Evolutionary conservation across 2,797 vertebrate genomes (phyloP), one percentile per base, ranked within the genome.

Genomic region (Coendou prehensilis): DNA sequence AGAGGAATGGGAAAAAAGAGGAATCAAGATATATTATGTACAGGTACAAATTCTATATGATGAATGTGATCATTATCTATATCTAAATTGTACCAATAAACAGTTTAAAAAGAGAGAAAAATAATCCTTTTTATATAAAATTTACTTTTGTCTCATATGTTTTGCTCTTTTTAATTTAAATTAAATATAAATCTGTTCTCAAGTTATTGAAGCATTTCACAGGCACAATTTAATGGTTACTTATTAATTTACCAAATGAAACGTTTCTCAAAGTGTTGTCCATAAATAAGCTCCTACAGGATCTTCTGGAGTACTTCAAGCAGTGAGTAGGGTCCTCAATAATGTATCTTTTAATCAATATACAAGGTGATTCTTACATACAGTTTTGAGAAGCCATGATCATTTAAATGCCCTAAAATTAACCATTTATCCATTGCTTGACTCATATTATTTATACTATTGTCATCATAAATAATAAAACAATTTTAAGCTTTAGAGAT

Each of bases 191-290:
- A 6, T 13, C 9, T 75, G 54, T 89, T 71, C 28, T 59, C 2
- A 41, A 90, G 52, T 82, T 76, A 61, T 13, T 83, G 22, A 75
- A 81, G 79, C 4, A 85, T 3, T 92, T 57, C n/a, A 54, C 57
- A 81, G 69, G 26, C 10, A 63, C 57, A 73, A 73, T 71, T 73
- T 91, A 93, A 84, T 93, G 52, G 26, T 79, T 84, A 26, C 54
- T 88, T 64, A 83, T 41, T 73, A 37, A 50, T 80, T 33, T n/a
- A 47, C 81, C 57, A 76, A 59, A 26, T 54, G 10, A 88, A 91
- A 47, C 80, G 63, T 37, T 85, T 88, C 37, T 88, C 56, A 59
- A 80, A 73, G 30, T 79, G 0, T 33, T 89, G n/a, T 69, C 30
- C 14, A 50, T 41, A 3, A n/a, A 45, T 45, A 87, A 83, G 14